Evolutionary conservation across 2,888 invertebrate species (phyloP).

Genomic region (Drosophila picticornis): DNA sequence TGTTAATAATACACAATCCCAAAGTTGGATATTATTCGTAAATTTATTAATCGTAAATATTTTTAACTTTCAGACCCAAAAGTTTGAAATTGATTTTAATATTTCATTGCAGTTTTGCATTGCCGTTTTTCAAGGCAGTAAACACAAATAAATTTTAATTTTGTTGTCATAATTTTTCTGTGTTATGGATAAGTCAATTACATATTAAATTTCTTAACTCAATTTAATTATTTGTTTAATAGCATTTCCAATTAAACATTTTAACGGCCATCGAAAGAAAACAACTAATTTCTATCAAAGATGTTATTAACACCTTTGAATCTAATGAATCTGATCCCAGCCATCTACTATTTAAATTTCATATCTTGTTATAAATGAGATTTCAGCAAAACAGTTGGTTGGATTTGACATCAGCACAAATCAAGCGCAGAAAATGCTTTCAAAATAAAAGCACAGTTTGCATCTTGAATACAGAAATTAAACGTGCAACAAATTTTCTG

Average conservation of each 20-base stretch:
- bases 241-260: too few relatives aligned
- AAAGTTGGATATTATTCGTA: rapidly evolving
- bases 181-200: rapidly evolving
- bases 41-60: rapidly evolving
- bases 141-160: background rate
- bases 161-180: rapidly evolving
- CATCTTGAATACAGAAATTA: slow-evolving; percentile 19
- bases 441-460: slow-evolving; percentile 1
- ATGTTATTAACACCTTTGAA: background rate
- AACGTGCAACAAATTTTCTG: slow-evolving; percentile 66
- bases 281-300: rapidly evolving
- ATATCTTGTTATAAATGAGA: background rate
- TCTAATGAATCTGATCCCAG: background rate
- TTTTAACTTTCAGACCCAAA: background rate
- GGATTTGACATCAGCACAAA: background rate
- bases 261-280: background rate
- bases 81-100: background rate
- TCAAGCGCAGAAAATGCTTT: background rate
- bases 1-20: background rate
- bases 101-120: background rate
- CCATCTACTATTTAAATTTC: rapidly evolving
- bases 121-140: rapidly evolving
- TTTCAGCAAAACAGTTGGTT: slow-evolving; percentile 12
- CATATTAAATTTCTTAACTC: background rate
- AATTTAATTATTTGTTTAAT: background rate